Evolutionary conservation across 2,113 vertebrate species (phyloP), one percentile per base, ranked within the genome.

Genomic region (Macquaria ambigua): DNA sequence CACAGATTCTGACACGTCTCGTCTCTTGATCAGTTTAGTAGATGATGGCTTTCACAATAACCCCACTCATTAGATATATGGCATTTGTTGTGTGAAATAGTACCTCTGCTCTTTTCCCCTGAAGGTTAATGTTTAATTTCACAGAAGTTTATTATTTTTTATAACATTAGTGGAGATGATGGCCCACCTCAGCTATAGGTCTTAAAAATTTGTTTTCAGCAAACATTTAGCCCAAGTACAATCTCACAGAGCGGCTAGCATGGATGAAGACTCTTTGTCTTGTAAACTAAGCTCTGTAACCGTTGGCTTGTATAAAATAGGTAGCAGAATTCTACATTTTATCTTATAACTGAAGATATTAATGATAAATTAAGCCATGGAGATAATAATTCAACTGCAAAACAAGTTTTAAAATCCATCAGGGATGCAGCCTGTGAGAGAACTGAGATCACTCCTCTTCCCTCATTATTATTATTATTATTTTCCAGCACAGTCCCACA

Each of bases 381-480:
- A 59, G 66, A 37, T 28, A 70, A 79, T 12, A 39, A 37, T 50
- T 83, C 8, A 58, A 6, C 63, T 21, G n/a, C 53, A 28, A 78
- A 69, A 68, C 34, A 23, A 18, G 37, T 72, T 37, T 48, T 5
- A n/a, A n/a, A 61, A 39, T 59, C 25, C 21, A 74, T 68, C 41
- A 58, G 23, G 59, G 61, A 55, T 39, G 79, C 31, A 31, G 28
- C 28, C 28, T 31, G 61, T 41, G 5, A 52, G 56, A 69, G 16
- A 46, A 11, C n/a, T 7, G 48, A 69, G 16, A 46, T 8, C 12
- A 7, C 48, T 71, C n/a, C 14, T 53, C 18, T 41, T 50, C 48
- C 39, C 50, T 56, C 52, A 4, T 52, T n/a, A n/a, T n/a, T n/a
- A n/a, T n/a, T n/a, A 55, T 82, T 74, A 56, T 78, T 78, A 56